Evolutionary conservation across 1,140 invertebrate genomes (phyloP).

Genomic region (Drosophila repletoides): DNA sequence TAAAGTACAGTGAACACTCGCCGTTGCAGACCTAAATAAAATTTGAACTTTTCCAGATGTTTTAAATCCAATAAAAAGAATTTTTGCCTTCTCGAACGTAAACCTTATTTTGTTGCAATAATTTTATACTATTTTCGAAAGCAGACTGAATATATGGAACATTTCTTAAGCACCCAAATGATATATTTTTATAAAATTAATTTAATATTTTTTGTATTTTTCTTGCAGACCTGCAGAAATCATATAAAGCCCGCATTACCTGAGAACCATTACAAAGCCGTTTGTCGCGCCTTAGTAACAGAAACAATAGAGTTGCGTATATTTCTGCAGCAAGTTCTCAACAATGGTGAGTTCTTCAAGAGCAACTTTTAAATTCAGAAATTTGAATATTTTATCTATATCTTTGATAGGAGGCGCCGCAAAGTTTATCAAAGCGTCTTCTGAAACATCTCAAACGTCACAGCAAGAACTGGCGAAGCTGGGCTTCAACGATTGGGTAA

Average conservation of each 20-base stretch:
- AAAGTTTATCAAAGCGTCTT: constrained; percentile 84
- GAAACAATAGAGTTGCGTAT: constrained; percentile 94
- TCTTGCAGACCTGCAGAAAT: constrained; percentile 71
- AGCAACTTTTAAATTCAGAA: not conserved
- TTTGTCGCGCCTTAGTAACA: constrained; percentile 94
- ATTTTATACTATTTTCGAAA: too few relatives aligned
- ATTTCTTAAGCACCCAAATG: too few relatives aligned
- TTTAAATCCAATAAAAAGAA: too few relatives aligned
- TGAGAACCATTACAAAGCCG: constrained; percentile 93
- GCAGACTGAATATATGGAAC: too few relatives aligned
- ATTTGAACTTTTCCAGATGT: too few relatives aligned
- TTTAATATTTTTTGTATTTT: not conserved
- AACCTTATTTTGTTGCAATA: too few relatives aligned
- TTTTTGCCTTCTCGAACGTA: too few relatives aligned
- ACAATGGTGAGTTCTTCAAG: constrained; percentile 78
- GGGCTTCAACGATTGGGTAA: constrained; percentile 93
- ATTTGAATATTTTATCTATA: not conserved
- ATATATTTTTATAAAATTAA: not conserved
- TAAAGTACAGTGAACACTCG: too few relatives aligned
- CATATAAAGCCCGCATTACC: constrained; percentile 82
- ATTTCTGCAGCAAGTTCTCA: constrained; percentile 92
- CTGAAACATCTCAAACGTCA: constrained; percentile 84
- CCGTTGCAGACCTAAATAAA: too few relatives aligned
- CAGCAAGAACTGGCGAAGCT: constrained; percentile 89
- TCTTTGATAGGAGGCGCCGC: constrained; percentile 78